Conservation (phyloP, 2,888 invertebrate genomes). For the Plagodis dolabraria region DNA sequence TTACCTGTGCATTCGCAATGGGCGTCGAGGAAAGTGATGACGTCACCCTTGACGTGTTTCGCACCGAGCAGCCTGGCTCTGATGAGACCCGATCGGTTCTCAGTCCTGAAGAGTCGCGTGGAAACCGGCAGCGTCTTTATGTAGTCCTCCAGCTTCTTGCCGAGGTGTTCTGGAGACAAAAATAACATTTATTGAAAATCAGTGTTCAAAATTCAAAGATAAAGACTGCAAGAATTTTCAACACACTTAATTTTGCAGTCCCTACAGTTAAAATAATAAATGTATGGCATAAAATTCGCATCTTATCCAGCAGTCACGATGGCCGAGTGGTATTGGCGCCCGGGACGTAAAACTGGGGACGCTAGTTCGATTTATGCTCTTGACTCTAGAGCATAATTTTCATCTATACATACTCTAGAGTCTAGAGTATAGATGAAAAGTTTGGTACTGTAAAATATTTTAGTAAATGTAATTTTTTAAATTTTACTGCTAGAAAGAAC, state of each 20-base stretch:
- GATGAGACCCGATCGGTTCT: conserved; percentile 97
- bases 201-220: not conserved
- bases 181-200: not conserved
- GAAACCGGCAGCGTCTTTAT: conserved; percentile 93
- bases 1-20: conserved; percentile 96
- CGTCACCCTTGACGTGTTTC: conserved; percentile 95
- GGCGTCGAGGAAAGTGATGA: conserved; percentile 98
- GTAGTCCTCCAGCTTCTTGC: conserved; percentile 94
- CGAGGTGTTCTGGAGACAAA: conserved; percentile 90
- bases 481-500: too few relatives aligned
- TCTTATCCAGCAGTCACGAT: too few relatives aligned
- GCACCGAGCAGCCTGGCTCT: conserved; percentile 97
- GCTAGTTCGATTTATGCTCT: too few relatives aligned
- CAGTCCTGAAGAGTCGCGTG: conserved; percentile 94
- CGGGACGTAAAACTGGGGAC: too few relatives aligned
- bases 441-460: too few relatives aligned
- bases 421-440: too few relatives aligned
- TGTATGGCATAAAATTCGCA: not conserved
- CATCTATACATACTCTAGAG: too few relatives aligned
- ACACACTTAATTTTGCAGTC: too few relatives aligned
- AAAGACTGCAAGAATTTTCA: not conserved
- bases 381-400: too few relatives aligned
- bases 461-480: too few relatives aligned
- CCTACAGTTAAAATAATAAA: too few relatives aligned
- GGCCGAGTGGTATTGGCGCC: too few relatives aligned